Percentiles rank a stretch among this genome's conserved stretches.
phyloP scores from a whole-genome alignment of 2,888 invertebrate species.

The Archips xylosteana region DNA sequence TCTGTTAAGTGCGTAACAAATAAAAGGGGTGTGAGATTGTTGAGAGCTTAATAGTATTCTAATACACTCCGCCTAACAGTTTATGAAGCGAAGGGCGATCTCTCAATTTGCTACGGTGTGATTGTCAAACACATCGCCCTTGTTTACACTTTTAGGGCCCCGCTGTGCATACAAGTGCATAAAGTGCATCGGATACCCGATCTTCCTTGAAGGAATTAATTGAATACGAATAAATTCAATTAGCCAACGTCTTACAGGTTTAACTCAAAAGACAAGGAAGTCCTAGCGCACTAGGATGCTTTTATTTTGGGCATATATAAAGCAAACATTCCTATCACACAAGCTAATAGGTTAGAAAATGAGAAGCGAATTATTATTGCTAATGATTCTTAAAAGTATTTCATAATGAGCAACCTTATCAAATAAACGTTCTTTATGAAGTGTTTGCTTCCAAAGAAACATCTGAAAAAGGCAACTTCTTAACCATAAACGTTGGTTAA shows the following conservation, averaged over 20 bases:
- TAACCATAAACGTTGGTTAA: too few species aligned
- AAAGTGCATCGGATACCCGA: slow-evolving; percentile 2
- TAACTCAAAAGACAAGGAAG: neutral
- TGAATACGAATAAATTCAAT: neutral
- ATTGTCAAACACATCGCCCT: slow-evolving; percentile 71
- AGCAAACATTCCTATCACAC: too few species aligned
- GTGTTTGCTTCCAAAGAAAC: too few species aligned
- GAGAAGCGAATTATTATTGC: too few species aligned
- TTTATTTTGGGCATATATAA: too few species aligned
- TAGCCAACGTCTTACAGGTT: neutral
- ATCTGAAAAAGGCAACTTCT: too few species aligned
- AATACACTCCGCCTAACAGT: slow-evolving; percentile 71
- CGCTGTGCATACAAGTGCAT: slow-evolving; percentile 40
- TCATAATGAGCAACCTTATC: too few species aligned
- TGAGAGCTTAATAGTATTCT: slow-evolving; percentile 72
- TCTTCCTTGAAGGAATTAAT: neutral
- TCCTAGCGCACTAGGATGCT: too few species aligned
- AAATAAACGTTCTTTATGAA: too few species aligned
- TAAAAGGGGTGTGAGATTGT: slow-evolving; percentile 50
- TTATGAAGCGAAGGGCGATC: slow-evolving; percentile 61
- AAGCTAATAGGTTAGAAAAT: too few species aligned
- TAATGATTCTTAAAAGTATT: too few species aligned
- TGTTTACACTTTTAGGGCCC: slow-evolving; percentile 65
- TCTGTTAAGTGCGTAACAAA: neutral
- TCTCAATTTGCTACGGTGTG: slow-evolving; percentile 79